These are phyloP conservation scores for Trichacis sp. DNA, from an alignment of 2,888 invertebrate species.

Conservation along the genomic window DNA sequence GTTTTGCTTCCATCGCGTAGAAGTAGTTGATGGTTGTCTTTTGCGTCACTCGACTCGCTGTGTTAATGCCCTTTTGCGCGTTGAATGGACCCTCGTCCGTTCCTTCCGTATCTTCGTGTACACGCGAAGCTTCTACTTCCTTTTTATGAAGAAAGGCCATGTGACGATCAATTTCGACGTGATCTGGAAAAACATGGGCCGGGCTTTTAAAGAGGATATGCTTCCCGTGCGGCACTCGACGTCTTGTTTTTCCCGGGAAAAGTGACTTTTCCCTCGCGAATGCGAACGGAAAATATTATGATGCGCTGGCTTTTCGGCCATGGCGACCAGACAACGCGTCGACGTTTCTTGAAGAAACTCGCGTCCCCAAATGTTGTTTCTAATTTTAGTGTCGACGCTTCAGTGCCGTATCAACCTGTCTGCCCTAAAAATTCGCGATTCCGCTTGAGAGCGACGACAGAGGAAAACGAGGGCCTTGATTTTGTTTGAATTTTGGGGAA, in stretches of 20 bases:
- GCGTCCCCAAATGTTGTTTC: slow-evolving; percentile 45
- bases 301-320: slow-evolving; percentile 13
- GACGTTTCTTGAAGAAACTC: slow-evolving; percentile 49
- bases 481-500: no score
- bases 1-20: slow-evolving; percentile 58
- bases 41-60: slow-evolving; percentile 41
- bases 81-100: slow-evolving; percentile 44
- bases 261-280: not conserved
- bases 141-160: slow-evolving; percentile 13
- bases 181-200: slow-evolving; percentile 5
- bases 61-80: slow-evolving; percentile 47
- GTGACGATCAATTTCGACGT: slow-evolving; percentile 11
- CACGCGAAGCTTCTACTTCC: slow-evolving; percentile 17
- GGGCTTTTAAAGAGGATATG: no score
- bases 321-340: slow-evolving; percentile 51
- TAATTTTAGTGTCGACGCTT: slow-evolving; percentile 54
- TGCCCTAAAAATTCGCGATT: slow-evolving; percentile 20
- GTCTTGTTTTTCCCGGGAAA: not conserved
- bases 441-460: no score
- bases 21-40: slow-evolving; percentile 64
- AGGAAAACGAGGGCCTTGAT: no score
- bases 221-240: no score
- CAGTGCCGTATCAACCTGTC: slow-evolving; percentile 49
- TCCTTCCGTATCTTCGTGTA: slow-evolving; percentile 16
- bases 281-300: not conserved